Evolutionary conservation across 2,113 vertebrate species (phyloP).

Genomic region (Phycodurus eques): DNA sequence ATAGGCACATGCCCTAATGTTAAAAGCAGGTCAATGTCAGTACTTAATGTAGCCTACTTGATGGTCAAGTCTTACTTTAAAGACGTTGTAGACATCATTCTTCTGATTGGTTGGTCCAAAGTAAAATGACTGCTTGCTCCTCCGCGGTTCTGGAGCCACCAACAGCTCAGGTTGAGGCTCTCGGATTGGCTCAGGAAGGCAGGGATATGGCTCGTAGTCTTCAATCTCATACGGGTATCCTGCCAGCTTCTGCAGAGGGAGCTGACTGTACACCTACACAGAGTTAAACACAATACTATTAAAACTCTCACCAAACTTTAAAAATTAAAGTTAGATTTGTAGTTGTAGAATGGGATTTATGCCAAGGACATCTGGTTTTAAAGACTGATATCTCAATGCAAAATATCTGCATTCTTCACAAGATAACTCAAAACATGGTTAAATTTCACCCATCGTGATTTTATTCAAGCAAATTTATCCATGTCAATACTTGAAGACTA

Average conservation of each 20-base stretch:
- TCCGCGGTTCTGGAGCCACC: not conserved
- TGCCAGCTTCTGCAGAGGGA: slow-evolving; percentile 69
- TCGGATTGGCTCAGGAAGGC: not conserved
- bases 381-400: no score
- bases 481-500: no score
- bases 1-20: not conserved
- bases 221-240: slow-evolving; percentile 59
- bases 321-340: not conserved
- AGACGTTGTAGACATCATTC: slow-evolving; percentile 62
- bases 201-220: slow-evolving; percentile 35
- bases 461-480: no score
- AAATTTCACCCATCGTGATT: no score
- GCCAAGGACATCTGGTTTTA: no score
- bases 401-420: no score
- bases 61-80: slow-evolving; percentile 53
- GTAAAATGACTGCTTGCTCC: not conserved
- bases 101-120: not conserved
- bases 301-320: not conserved
- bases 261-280: slow-evolving; percentile 70
- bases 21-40: not conserved
- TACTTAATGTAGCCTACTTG: not conserved
- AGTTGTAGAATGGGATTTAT: no score
- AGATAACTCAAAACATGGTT: no score
- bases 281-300: not conserved
- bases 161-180: not conserved